Base-by-base conservation (phyloP, 2,113 vertebrate genomes). In the Phylloscopus trochilus region DNA sequence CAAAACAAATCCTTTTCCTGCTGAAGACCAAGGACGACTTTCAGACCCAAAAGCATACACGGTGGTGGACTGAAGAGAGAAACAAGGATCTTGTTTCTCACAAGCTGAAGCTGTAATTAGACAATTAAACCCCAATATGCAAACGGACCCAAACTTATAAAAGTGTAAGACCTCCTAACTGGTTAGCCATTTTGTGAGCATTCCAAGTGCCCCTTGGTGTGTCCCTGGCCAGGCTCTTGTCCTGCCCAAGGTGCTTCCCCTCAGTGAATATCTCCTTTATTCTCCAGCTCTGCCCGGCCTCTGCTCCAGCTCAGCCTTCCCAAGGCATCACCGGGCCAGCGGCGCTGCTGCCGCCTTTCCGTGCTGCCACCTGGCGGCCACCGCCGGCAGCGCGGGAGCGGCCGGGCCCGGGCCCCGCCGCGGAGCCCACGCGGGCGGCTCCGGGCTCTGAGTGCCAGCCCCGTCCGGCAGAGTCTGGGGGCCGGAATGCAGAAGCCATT, bases 311-410 rank as follows among this genome's bases (percentile, higher is more conserved):
- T 4, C 55, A 15, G 33, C 14, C 56, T 23, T 15, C 21, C 56
- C 33, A 10, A 23, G 33, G 56, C 56, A 14, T 3, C 56, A 6
- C 33, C 56, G n/a, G 22, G n/a, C 7, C 49, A 9, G 69, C 52
- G 39, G 23, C 24, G 53, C 44, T 5, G 58, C 73, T 12, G 58
- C 39, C n/a, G 30, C 67, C 67, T 44, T 1, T 47, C 62, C 69
- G 66, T 47, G 92, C 97, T 97, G 97, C 97, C 97, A 96, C 93
- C 97, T 97, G 91, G 95, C 81, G 81, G 66, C 66, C 55, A 1
- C 9, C 1, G 37, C 15, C 12, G 35, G 80, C 55, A 52, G 64
- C 75, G 58, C 43, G 23, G 13, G 12, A 15, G 4, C 47, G 59
- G 37, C 13, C 17, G 14, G 31, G 28, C 21, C 78, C 5, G 17